Conservation (phyloP, 2,888 invertebrate genomes). For the Chymomyza procnemis region DNA sequence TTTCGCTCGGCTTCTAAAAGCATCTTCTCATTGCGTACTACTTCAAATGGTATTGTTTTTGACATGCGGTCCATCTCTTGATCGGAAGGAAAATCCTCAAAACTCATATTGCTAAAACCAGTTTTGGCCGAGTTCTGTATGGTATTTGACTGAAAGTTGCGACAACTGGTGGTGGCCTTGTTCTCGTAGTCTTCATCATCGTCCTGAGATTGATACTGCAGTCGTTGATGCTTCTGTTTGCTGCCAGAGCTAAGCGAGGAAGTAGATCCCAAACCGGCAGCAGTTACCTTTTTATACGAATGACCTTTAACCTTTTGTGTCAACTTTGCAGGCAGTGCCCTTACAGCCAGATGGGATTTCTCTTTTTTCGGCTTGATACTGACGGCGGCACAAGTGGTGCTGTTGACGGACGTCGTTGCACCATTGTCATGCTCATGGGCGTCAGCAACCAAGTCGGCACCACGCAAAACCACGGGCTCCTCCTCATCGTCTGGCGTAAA, state of each 20-base stretch:
- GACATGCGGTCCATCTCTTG: constrained; percentile 80
- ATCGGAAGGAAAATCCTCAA: constrained; percentile 86
- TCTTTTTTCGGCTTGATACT: constrained; percentile 75
- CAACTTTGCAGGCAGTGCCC: constrained; percentile 76
- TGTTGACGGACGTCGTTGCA: constrained; percentile 14
- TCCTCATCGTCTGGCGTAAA: constrained; percentile 78
- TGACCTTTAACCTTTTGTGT: constrained; percentile 78
- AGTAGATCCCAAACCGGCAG: constrained; percentile 63
- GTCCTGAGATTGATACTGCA: constrained; percentile 70
- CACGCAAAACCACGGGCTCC: constrained; percentile 75
- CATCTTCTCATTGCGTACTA: constrained; percentile 80
- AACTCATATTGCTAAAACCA: constrained; percentile 87
- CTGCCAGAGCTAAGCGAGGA: constrained; percentile 64
- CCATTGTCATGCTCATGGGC: constrained; percentile 17
- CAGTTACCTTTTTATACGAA: constrained; percentile 76
- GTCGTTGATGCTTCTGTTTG: constrained; percentile 72
- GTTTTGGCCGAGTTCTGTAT: constrained; percentile 79
- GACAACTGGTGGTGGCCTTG: constrained; percentile 24
- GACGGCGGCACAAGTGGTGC: constrained; percentile 20
- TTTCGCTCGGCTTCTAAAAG: constrained; percentile 80
- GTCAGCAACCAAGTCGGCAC: constrained; percentile 55
- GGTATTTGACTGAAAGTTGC: constrained; percentile 77
- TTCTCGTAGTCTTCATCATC: constrained; percentile 62
- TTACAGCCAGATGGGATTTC: constrained; percentile 75
- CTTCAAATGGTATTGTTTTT: constrained; percentile 83